Conservation (phyloP, 2,797 vertebrate species). For the Pipistrellus nathusii region DNA sequence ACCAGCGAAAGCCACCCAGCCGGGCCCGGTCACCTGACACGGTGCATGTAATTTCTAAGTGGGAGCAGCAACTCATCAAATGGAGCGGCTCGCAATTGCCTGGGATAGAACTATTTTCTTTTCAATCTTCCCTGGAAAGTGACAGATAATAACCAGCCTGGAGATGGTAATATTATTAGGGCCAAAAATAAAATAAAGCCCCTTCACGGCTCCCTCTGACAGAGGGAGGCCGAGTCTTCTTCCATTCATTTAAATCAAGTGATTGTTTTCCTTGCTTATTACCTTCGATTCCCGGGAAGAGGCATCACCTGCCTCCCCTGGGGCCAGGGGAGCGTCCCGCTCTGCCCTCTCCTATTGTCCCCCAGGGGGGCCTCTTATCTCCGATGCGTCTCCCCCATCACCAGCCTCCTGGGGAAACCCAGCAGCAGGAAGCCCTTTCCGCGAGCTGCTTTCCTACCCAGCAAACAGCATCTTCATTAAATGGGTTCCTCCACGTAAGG, state of each 20-base stretch:
- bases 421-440: neutral
- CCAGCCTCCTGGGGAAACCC: neutral
- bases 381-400: neutral
- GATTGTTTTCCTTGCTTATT: constrained; percentile 71
- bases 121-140: constrained; percentile 81
- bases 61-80: constrained; percentile 75
- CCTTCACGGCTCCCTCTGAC: constrained; percentile 73
- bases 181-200: constrained; percentile 81
- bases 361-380: neutral
- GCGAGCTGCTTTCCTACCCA: neutral
- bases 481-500: neutral
- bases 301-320: neutral
- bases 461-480: neutral
- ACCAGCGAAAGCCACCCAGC: constrained; percentile 60
- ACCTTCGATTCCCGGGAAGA: constrained; percentile 47
- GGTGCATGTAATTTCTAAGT: constrained; percentile 73
- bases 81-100: constrained; percentile 72
- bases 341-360: neutral
- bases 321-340: neutral
- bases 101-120: constrained; percentile 82
- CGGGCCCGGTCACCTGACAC: constrained; percentile 44
- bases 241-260: constrained; percentile 78
- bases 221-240: constrained; percentile 53
- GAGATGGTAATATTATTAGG: constrained; percentile 80
- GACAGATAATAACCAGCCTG: constrained; percentile 81